These are phyloP conservation scores for Acanthis flammea DNA, from an alignment of 2,797 vertebrate species.

Conservation along the genomic window DNA sequence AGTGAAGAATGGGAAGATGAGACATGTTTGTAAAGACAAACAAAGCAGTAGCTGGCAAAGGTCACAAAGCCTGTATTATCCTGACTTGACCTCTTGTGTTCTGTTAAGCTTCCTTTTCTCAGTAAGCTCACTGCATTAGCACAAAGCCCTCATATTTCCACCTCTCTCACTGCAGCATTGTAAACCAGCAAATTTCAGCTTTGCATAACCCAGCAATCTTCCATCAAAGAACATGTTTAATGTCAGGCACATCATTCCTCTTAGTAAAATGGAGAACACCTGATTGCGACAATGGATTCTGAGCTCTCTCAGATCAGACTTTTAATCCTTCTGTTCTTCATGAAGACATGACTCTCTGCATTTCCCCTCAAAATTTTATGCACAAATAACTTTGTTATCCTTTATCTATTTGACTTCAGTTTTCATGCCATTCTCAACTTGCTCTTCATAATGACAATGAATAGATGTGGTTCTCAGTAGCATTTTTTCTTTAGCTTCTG, in stretches of 20 bases:
- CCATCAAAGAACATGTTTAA: background rate
- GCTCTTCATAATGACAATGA: background rate
- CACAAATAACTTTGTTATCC: background rate
- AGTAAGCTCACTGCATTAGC: background rate
- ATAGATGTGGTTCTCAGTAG: background rate
- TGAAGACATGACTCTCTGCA: background rate
- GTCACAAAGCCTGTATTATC: background rate
- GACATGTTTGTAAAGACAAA: background rate
- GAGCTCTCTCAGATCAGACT: background rate
- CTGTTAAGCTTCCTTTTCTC: background rate
- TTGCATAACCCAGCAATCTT: background rate
- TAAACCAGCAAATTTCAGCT: background rate
- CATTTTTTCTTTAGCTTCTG: background rate
- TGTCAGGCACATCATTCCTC: rapidly evolving
- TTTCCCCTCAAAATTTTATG: background rate
- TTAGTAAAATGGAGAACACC: background rate
- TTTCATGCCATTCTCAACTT: background rate
- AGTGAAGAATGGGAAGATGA: background rate
- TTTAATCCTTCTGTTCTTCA: background rate
- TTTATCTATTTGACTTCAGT: background rate
- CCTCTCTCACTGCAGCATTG: background rate
- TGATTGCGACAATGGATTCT: background rate
- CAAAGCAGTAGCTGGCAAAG: background rate
- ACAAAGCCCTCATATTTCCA: background rate
- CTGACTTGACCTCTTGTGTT: background rate